A percentile compares a stretch with the other conserved stretches of the same genome.
phyloP scores from a whole-genome alignment of 1,140 invertebrate genomes.

The Nylanderia fulva region DNA sequence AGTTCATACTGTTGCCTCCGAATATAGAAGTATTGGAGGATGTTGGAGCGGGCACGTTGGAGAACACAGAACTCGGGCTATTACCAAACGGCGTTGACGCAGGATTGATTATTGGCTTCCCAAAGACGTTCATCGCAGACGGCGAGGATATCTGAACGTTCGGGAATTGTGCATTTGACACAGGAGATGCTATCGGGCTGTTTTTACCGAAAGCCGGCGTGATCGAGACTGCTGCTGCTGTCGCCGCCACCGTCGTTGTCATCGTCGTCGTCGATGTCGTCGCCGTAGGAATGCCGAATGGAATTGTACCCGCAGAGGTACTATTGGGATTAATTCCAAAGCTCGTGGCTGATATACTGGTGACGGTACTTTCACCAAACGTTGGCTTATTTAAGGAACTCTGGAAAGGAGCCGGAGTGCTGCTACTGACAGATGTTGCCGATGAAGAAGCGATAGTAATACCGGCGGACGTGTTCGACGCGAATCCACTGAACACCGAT shows the following conservation, averaged over 20 bases:
- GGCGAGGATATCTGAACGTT: conserved; percentile 30
- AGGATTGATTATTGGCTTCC: conserved; percentile 48
- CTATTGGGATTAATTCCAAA: neutral
- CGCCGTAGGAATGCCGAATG: conserved; percentile 38
- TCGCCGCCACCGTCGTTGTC: neutral
- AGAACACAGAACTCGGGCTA: conserved; percentile 44
- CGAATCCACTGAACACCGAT: conserved; percentile 59
- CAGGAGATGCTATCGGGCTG: conserved; percentile 16
- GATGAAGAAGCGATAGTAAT: neutral
- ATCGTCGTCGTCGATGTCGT: conserved; percentile 12
- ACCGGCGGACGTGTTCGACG: neutral
- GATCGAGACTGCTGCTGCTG: conserved; percentile 39
- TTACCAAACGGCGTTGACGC: conserved; percentile 56
- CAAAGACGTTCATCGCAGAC: conserved; percentile 53
- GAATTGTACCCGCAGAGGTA: conserved; percentile 26
- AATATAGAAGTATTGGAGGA: conserved; percentile 58
- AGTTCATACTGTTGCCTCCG: conserved; percentile 49
- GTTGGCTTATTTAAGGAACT: conserved; percentile 33
- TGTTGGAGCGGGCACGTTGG: conserved; percentile 15
- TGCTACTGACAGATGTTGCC: conserved; percentile 15
- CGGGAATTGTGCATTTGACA: conserved; percentile 46
- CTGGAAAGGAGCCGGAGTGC: conserved; percentile 58
- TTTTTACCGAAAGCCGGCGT: conserved; percentile 68
- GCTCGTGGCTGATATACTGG: conserved; percentile 23
- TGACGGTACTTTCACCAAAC: conserved; percentile 25